Conservation (phyloP, 2,797 vertebrate species). For the Otolemur crassicaudatus region DNA sequence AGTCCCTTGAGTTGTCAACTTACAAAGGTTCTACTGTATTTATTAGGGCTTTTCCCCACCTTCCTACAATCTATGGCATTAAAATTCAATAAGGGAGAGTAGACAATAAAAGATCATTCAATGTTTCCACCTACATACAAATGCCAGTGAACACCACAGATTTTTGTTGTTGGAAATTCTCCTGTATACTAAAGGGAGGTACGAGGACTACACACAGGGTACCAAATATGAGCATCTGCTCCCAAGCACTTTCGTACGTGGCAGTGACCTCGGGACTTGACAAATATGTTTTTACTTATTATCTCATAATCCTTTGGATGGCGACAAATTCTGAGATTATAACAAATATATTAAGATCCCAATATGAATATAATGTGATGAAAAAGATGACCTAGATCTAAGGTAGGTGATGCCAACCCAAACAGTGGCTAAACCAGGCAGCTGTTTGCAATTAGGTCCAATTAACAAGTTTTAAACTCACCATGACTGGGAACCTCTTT, state of each 20-base stretch:
- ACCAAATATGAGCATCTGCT: not conserved
- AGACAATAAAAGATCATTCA: not conserved
- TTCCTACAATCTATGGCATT: not conserved
- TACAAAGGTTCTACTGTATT: not conserved
- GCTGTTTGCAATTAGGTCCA: slow-evolving; percentile 83
- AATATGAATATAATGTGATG: slow-evolving; percentile 45
- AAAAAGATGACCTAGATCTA: slow-evolving; percentile 73
- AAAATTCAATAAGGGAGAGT: slow-evolving; percentile 27
- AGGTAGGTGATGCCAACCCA: slow-evolving; percentile 74
- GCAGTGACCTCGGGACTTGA: slow-evolving; percentile 75
- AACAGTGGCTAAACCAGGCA: slow-evolving; percentile 80
- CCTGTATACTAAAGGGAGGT: not conserved
- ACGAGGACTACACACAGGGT: not conserved
- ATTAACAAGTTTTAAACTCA: slow-evolving; percentile 82
- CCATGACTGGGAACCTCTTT: slow-evolving; percentile 59
- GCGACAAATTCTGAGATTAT: slow-evolving; percentile 83
- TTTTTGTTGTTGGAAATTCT: slow-evolving; percentile 41
- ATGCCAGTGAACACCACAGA: not conserved
- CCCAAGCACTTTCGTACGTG: slow-evolving; percentile 70
- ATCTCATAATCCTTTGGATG: slow-evolving; percentile 81
- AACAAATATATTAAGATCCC: slow-evolving; percentile 74
- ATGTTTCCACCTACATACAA: not conserved
- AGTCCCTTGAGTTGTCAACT: too few species aligned
- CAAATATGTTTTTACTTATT: slow-evolving; percentile 82
- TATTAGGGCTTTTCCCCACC: not conserved